phyloP scores from a whole-genome alignment of 92 coral and sea anemone species.

The Epizoanthus ramosus region DNA sequence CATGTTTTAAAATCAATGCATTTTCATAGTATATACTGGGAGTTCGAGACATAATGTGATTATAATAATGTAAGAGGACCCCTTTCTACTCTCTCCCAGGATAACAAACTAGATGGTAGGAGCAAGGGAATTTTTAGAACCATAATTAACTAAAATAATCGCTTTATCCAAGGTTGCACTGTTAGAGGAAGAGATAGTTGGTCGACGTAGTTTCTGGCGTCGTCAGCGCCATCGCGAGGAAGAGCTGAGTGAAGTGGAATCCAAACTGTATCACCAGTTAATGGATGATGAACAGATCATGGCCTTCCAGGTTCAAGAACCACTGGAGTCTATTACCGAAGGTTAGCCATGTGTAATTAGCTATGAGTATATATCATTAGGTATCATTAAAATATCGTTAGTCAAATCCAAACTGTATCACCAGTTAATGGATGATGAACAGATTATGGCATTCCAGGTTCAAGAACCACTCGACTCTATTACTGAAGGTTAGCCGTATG shows the following conservation, averaged over 20 bases:
- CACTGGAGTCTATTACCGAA: conserved; percentile 80
- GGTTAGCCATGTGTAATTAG: conserved; percentile 47
- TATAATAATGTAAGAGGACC: too few relatives aligned
- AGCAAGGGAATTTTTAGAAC: neutral
- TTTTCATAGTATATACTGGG: neutral
- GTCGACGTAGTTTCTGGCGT: conserved; percentile 98
- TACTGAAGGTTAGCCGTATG: conserved; percentile 70
- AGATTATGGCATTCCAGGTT: conserved; percentile 83
- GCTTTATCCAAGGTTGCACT: conserved; percentile 70
- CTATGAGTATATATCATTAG: too few relatives aligned
- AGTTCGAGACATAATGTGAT: too few relatives aligned
- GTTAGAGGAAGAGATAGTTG: conserved; percentile 92
- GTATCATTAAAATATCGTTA: too few relatives aligned
- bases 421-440: conserved; percentile 77
- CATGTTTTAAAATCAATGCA: neutral
- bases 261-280: conserved; percentile 69
- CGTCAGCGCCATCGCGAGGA: conserved; percentile 98
- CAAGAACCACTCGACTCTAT: conserved; percentile 78
- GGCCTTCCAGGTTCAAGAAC: conserved; percentile 83
- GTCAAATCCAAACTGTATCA: conserved; percentile 68
- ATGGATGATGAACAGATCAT: conserved; percentile 80
- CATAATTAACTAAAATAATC: neutral
- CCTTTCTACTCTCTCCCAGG: neutral
- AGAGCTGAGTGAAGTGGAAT: conserved; percentile 80
- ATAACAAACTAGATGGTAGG: neutral